Evolutionary conservation across 2,888 invertebrate genomes (phyloP), one percentile per base, ranked within the genome.

Genomic region (Amorpha juglandis): DNA sequence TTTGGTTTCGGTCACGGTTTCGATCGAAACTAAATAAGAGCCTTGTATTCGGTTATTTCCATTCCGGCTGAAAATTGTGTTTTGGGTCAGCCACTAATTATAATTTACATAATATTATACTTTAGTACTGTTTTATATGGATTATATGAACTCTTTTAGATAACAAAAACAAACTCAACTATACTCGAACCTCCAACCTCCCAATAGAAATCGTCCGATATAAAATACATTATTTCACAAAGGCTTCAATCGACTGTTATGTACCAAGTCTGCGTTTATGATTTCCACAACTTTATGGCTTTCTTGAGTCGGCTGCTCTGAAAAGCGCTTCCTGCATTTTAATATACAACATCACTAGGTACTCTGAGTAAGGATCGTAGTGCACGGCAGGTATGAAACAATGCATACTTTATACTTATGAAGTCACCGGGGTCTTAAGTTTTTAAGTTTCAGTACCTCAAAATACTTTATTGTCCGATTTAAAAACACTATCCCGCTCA

Each of bases 341-440:
- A 42, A 62, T 47, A 45, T 62, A 42, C 19, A 62, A 27, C 21
- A 14, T 47, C 9, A 62, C 45, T 62, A 45, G 47, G 9, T 62
- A 42, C 33, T 52, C 14, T 52, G 21, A 52, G 52, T 27, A 14
- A 12, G n/a, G 47, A 19, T 11, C 21, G 47, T 62, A 47, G 47
- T 62, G 21, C 14, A 19, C 50, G 8, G 19, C 7, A 50, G 19
- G 50, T 50, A 50, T 50, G 50, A 16, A 50, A 50, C 50, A 50
- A 9, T 16, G 19, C 19, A 19, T 19, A 50, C 19, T 50, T 50
- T 50, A 8, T 16, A 48, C n/a, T 48, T 48, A 16, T 48, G 19
- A 19, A 50, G 19, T 19, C 6, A 50, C 0, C 8, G 50, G 50
- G 7, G 19, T 50, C 14, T 48, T 9, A 19, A 19, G 19, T 50